phyloP scores from a whole-genome alignment of 1,140 invertebrate genomes.

The Neodiprion fabricii region DNA sequence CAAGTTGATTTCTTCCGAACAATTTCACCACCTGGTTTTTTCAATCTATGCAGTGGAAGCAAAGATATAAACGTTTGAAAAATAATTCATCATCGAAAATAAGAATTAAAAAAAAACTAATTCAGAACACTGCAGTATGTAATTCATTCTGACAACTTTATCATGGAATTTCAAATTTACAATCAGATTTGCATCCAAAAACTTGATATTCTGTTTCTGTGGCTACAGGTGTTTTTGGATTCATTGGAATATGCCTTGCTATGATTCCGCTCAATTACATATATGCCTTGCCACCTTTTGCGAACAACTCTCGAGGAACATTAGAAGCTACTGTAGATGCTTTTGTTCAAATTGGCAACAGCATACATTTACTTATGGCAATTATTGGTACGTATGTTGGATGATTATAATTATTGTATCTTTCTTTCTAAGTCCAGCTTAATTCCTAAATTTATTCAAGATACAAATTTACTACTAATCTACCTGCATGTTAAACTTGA shows the following conservation, averaged over 20 bases:
- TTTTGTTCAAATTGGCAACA: slow-evolving; percentile 80
- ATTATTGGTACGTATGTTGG: slow-evolving; percentile 67
- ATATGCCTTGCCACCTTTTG: slow-evolving; percentile 75
- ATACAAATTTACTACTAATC: slow-evolving; percentile 15
- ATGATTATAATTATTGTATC: not conserved
- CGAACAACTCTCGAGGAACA: slow-evolving; percentile 76
- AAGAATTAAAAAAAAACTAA: too few relatives aligned
- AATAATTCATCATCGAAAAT: too few relatives aligned
- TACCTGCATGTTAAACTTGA: slow-evolving; percentile 35
- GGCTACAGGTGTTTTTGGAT: slow-evolving; percentile 80
- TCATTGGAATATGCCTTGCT: slow-evolving; percentile 74
- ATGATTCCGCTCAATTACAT: slow-evolving; percentile 89
- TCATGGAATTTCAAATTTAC: too few relatives aligned
- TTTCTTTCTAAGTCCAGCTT: slow-evolving; percentile 11
- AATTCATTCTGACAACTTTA: too few relatives aligned
- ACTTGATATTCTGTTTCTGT: not conserved
- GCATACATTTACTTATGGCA: slow-evolving; percentile 68
- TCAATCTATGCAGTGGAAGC: too few relatives aligned
- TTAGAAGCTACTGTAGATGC: slow-evolving; percentile 89
- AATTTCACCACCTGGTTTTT: too few relatives aligned
- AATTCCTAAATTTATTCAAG: slow-evolving; percentile 8
- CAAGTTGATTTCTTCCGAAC: too few relatives aligned
- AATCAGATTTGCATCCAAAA: too few relatives aligned
- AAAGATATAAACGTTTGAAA: too few relatives aligned
- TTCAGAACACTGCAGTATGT: too few relatives aligned